Base-by-base conservation (phyloP, 2,797 vertebrate genomes). In the Amphiprion clarkii region DNA sequence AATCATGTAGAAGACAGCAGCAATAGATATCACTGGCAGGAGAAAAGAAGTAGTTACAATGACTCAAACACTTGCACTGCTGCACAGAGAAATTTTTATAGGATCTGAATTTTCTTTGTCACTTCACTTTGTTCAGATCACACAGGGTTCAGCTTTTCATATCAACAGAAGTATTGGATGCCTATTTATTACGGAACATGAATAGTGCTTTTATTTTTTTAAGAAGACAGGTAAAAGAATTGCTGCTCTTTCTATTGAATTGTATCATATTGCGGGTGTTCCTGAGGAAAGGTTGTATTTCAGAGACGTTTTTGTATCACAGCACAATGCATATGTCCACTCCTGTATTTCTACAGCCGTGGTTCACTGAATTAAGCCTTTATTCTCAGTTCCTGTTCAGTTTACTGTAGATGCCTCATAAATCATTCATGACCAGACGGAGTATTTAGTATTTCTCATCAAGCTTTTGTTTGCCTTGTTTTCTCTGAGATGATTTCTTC, bases 391-490 rank as follows among this genome's bases (percentile, higher is more conserved):
- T 73, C 36, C 67, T 79, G 73, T 73, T 78, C 39, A 61, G 36
- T 39, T 1, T 67, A 44, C 46, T 81, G 55, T 71, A 31, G 49
- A 77, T 61, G 42, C 61, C 59, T 88, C 69, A 79, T 90, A 53
- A 85, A 89, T 89, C 73, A 92, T 91, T 89, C 73, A 89, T 78
- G 58, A 62, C 63, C 73, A 73, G 59, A 69, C 48, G n/a, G 53
- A 68, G 62, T 56, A 57, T 64, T 76, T 70, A 21, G 49, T 56
- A 74, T 82, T 85, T 81, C 79, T 83, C 71, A 89, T 86, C 71
- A 71, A 67, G 83, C 71, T 61, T 84, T 75, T 85, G 65, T 91
- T 90, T 85, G 76, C 65, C 53, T 78, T 66, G 73, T 74, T 75
- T 40, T 74, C 71, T 64, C 67, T 9, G 19, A 71, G 76, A 71